These are phyloP conservation scores for Astreopora myriophthalma DNA, from an alignment of 64 coral and sea anemone genomes.

Conservation along the genomic window DNA sequence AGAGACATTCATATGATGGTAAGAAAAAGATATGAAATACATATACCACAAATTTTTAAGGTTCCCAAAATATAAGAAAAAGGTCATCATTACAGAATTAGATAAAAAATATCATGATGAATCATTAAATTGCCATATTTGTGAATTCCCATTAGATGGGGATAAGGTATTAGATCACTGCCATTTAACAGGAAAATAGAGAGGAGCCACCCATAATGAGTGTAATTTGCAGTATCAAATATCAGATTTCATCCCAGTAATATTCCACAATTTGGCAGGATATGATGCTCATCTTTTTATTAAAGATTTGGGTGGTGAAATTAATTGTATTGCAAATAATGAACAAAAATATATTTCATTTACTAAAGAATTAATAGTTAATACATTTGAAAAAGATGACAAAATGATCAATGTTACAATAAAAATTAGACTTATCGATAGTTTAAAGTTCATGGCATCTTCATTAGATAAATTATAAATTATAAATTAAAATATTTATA, in stretches of 20 bases:
- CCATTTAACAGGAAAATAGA: constrained; percentile 43
- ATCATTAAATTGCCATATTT: not conserved
- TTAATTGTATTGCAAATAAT: constrained; percentile 38
- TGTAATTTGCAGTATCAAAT: constrained; percentile 29
- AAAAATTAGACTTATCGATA: not conserved
- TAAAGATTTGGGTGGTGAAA: constrained; percentile 49
- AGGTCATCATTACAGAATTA: not conserved
- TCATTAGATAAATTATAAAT: not conserved
- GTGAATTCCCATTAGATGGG: not conserved
- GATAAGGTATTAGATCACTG: constrained; percentile 9
- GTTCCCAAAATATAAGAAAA: not conserved
- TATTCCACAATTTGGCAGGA: constrained; percentile 33
- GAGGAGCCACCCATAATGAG: constrained; percentile 27
- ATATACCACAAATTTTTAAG: constrained; percentile 12
- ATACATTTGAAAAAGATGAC: not conserved
- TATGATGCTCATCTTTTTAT: constrained; percentile 53
- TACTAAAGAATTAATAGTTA: not conserved
- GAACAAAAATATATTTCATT: not conserved
- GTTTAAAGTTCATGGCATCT: not conserved
- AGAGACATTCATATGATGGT: not conserved
- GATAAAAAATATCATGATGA: not conserved
- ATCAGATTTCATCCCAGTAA: constrained; percentile 31
- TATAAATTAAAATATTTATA: not conserved
- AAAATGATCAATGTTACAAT: not conserved
- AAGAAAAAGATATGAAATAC: constrained; percentile 10